Base-by-base conservation (phyloP, 2,888 invertebrate species). In the Isotomurus palustris region DNA sequence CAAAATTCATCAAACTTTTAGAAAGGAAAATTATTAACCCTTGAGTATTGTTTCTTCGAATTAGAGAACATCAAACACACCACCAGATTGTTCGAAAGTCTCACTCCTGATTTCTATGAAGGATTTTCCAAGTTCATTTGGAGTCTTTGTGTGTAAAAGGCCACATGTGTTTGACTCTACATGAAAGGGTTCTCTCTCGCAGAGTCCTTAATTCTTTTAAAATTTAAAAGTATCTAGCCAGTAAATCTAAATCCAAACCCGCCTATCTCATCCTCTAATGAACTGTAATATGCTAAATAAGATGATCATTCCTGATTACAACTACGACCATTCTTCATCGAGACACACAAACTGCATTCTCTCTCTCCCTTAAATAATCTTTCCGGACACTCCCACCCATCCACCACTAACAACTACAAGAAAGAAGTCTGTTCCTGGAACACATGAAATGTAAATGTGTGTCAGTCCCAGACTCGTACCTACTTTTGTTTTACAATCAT, bases 271-370 rank as follows among this genome's bases (percentile, higher is more conserved):
- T 25, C 58, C 52, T 58, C 63, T 66, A 66, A 66, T 66, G 66
- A 66, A 66, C 64, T 63, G 62, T 66, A 66, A 66, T 66, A 66
- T 66, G 61, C 66, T 64, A 63, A 66, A 66, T 66, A 62, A 60
- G 66, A 64, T 62, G 55, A 62, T 66, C 59, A 62, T 47, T 56
- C 58, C 58, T 66, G 66, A 64, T 66, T 66, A 64, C 56, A 43
- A 52, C 53, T 53, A 47, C 48, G 51, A 27, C 60, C 59, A 59
- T 58, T 51, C 45, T 47, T 59, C 58, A n/a, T n/a, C n/a, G n/a
- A n/a, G n/a, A n/a, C 53, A 29, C 21, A 21, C 24, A 27, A 19
- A 22, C 27, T n/a, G n/a, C 25, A 36, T 45, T 19, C 29, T 32
- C 22, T 49, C 24, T 14, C 24, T 43, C 6, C 43, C 43, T 24